These are phyloP conservation scores for Drosophila mimica DNA, from an alignment of 2,888 invertebrate species.

Conservation along the genomic window DNA sequence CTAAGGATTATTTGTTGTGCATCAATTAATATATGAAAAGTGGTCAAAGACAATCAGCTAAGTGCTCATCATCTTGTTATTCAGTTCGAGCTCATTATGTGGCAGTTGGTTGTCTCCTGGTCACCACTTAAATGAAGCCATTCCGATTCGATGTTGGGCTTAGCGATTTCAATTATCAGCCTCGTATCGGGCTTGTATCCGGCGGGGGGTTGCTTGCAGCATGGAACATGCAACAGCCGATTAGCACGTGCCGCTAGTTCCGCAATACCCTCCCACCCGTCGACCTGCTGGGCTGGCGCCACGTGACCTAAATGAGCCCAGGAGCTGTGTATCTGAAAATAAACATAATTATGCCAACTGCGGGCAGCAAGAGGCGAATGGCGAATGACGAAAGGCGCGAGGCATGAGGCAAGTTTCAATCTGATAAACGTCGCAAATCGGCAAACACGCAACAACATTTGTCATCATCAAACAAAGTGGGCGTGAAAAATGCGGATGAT, in stretches of 20 bases:
- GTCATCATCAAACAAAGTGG: conserved; percentile 83
- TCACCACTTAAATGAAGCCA: conserved; percentile 75
- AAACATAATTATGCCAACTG: conserved; percentile 75
- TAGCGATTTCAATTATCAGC: conserved; percentile 77
- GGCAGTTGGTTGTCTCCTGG: conserved; percentile 7
- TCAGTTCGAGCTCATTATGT: conserved; percentile 1
- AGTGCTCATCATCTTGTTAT: conserved; percentile 36
- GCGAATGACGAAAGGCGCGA: not conserved
- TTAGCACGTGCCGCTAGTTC: conserved; percentile 78
- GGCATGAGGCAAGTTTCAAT: conserved; percentile 43
- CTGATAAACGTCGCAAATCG: conserved; percentile 80
- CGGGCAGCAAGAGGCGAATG: conserved; percentile 19
- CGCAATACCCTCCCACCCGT: not conserved
- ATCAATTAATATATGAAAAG: conserved; percentile 31
- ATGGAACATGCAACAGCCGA: conserved; percentile 69
- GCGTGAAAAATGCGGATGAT: conserved; percentile 84
- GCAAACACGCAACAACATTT: conserved; percentile 76
- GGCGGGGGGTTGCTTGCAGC: conserved; percentile 29
- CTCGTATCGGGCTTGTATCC: conserved; percentile 32
- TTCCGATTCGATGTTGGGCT: conserved; percentile 55
- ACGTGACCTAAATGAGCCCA: conserved; percentile 67
- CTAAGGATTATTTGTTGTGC: not conserved
- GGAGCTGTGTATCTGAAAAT: conserved; percentile 61
- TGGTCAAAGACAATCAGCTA: conserved; percentile 56
- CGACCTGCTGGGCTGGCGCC: conserved; percentile 42